Base-by-base conservation (phyloP, 2,888 invertebrate genomes). In the Cloeon dipterum region DNA sequence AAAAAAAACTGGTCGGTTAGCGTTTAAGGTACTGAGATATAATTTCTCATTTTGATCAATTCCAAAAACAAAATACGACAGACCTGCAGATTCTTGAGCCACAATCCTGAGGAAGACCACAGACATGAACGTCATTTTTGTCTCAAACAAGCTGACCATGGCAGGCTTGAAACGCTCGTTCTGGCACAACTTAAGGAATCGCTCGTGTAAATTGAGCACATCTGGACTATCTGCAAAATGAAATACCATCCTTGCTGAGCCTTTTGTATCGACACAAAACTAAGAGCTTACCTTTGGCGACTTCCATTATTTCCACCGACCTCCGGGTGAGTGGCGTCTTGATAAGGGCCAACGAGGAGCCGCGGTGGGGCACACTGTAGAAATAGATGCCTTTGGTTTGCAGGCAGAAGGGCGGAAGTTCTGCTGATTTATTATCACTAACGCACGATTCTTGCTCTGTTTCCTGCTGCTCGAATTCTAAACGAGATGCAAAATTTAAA, bases 281-380 rank as follows among this genome's bases (percentile, higher is more conserved):
- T 7, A 16, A 14, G 7, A 7, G 47, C 57, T 51, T 51, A 81
- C 83, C 76, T 65, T 74, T 72, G 46, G 71, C 68, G 40, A 85
- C 73, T 58, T 85, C 82, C 39, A 71, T 55, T 19, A 85, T 61
- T 48, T 85, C 83, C 0, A 78, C 63, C 21, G 82, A 81, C 41
- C 78, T 65, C n/a, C 70, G 61, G 1, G 83, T 62, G 34, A 83
- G 60, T 2, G 77, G 76, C 1, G 74, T 65, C 47, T 73, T 74
- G 42, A 74, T 68, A 45, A 72, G 71, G 0, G 79, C 83, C 36
- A 85, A 61, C 17, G 73, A 66, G 1, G 85, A 81, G 2, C 88
- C 88, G 13, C 69, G 64, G 55, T 88, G 86, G 0, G 88, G 88
- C 5, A 83, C 83, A 29, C 83, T 81, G 56, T 81, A 85, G 57